A percentile compares a stretch with the other conserved stretches of the same genome.
phyloP scores from a whole-genome alignment of 2,113 vertebrate species.

The Ammodramus savannarum region DNA sequence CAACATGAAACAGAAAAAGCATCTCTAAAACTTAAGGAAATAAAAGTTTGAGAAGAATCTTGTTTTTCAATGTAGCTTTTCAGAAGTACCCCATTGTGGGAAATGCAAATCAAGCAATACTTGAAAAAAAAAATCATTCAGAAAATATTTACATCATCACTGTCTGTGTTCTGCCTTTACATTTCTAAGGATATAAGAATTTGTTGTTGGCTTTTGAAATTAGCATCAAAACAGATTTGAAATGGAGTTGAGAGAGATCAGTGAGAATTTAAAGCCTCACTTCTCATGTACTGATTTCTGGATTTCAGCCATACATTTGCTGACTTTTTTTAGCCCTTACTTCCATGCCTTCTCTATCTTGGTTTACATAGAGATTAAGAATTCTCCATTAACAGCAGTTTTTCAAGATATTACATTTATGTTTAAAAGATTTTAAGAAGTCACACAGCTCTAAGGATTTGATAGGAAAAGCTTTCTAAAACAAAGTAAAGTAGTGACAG shows the following conservation, averaged over 20 bases:
- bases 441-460: neutral
- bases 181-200: neutral
- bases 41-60: neutral
- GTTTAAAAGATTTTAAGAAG: constrained; percentile 40
- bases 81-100: neutral
- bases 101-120: neutral
- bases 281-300: constrained; percentile 28
- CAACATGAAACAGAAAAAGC: neutral
- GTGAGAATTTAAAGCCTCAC: constrained; percentile 36
- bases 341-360: neutral
- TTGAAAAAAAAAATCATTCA: neutral
- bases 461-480: neutral
- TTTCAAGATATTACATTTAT: neutral
- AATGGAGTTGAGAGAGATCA: neutral
- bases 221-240: constrained; percentile 13
- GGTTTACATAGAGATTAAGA: constrained; percentile 50
- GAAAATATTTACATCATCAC: neutral
- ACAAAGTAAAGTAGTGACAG: constrained; percentile 1
- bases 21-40: neutral
- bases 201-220: neutral
- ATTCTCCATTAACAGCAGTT: neutral
- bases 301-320: neutral
- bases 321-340: constrained; percentile 24
- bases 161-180: neutral
- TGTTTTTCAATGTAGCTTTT: neutral